Evolutionary conservation across 2,888 invertebrate species (phyloP), one percentile per base, ranked within the genome.

Genomic region (Caenorhabditis zanzibari): DNA sequence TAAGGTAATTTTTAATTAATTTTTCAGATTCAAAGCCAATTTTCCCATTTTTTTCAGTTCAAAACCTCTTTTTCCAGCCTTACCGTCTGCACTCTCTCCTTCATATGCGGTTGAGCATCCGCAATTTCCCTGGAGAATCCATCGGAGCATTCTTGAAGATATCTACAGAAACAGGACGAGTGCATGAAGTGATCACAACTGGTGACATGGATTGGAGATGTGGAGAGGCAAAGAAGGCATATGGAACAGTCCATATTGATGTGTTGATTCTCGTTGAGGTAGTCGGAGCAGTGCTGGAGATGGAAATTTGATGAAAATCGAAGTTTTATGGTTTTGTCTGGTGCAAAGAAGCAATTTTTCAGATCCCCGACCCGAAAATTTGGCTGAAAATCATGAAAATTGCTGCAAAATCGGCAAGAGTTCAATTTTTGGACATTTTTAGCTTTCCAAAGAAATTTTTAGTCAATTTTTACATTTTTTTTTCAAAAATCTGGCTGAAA

Each of bases 101-200:
- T 64, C 58, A 77, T 10, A 52, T 76, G 41, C 12, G 49, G 63
- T 16, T 75, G 75, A 2, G 64, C 44, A 0, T 76, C 81, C 5
- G 64, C 35, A 24, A 82, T 26, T 16, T 75, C 54, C 14, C 32
- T 28, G 9, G 26, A 7, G 26, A 82, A 58, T 6, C 12, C 22
- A 10, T 28, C 14, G 0, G 14, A 22, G 26, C 59, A 56, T 14
- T 54, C 56, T 10, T 28, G 52, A 9, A 82, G 49, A 64, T 79
- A 79, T 7, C 66, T 38, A 22, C 47, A 41, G 47, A 79, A 82
- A 41, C 82, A 82, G 2, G 32, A 16, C n/a, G 49, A 59, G 38
- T 82, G 82, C 61, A 82, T 71, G 32, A 74, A 79, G 52, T 82
- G 82, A 28, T 82, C 79, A 38, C 82, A 82, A 4, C 54, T 10